Evolutionary conservation across 1,140 invertebrate species (phyloP).

Genomic region (Penaeus vannamei): DNA sequence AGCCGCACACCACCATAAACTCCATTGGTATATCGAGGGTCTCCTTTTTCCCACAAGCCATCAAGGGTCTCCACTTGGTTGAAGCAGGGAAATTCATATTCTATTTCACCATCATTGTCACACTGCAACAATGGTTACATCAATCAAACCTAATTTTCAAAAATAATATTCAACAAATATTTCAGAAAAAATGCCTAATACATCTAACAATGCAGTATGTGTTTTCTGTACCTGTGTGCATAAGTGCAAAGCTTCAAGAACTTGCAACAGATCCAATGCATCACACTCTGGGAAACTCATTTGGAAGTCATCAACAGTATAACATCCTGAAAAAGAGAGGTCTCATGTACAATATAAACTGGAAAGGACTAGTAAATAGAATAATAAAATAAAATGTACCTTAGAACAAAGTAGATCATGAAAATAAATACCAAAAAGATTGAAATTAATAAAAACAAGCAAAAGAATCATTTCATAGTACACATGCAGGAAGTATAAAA

Average conservation of each 20-base stretch:
- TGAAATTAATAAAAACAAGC: not conserved
- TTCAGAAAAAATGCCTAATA: too few species aligned
- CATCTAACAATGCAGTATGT: not conserved
- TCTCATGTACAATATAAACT: not conserved
- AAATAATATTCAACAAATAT: not conserved
- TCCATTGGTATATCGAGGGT: constrained; percentile 75
- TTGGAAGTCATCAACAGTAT: constrained; percentile 85
- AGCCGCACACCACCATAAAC: constrained; percentile 82
- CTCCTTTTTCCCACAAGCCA: constrained; percentile 82
- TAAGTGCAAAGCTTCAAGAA: constrained; percentile 81
- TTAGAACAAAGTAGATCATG: not conserved
- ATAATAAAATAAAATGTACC: not conserved
- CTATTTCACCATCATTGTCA: constrained; percentile 81
- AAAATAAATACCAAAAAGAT: not conserved
- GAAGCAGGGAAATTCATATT: constrained; percentile 88
- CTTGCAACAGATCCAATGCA: constrained; percentile 79
- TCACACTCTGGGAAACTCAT: constrained; percentile 83
- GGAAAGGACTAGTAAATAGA: not conserved
- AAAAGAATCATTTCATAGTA: not conserved
- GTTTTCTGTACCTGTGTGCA: constrained; percentile 77
- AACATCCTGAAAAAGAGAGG: constrained; percentile 75
- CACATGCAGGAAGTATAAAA: not conserved
- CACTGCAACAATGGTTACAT: constrained; percentile 73
- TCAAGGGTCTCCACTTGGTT: constrained; percentile 82
- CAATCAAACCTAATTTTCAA: not conserved